These are phyloP conservation scores for Knipowitschia caucasica DNA, from an alignment of 2,797 vertebrate genomes.

Conservation along the genomic window DNA sequence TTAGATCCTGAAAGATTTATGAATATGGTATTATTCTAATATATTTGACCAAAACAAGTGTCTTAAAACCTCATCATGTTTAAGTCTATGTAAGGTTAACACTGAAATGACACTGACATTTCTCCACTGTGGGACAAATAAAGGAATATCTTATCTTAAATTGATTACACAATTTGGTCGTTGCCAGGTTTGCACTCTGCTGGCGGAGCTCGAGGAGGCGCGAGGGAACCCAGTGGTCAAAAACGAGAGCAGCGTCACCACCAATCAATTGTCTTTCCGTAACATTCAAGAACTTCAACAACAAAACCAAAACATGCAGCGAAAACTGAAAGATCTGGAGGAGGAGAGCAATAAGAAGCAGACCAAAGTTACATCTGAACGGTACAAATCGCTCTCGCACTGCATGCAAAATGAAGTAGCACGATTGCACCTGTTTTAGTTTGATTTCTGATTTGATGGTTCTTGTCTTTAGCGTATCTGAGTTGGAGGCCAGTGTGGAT, in stretches of 20 bases:
- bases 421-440: too few species aligned
- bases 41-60: too few species aligned
- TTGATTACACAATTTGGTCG: neutral
- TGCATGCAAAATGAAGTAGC: too few species aligned
- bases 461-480: slow-evolving; percentile 54
- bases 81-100: too few species aligned
- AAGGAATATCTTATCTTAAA: too few species aligned
- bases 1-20: too few species aligned
- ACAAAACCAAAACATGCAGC: slow-evolving; percentile 89
- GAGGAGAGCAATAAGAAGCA: slow-evolving; percentile 84
- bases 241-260: slow-evolving; percentile 82
- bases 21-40: too few species aligned
- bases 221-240: slow-evolving; percentile 85
- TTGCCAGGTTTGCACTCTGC: slow-evolving; percentile 82
- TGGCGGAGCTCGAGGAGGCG: slow-evolving; percentile 91
- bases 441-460: neutral
- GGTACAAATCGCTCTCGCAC: slow-evolving; percentile 62
- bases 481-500: slow-evolving; percentile 80
- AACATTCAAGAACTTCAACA: slow-evolving; percentile 91
- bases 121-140: too few species aligned
- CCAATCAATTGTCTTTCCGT: slow-evolving; percentile 85
- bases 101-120: too few species aligned
- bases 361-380: slow-evolving; percentile 77
- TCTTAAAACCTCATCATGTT: too few species aligned
- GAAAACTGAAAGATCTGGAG: slow-evolving; percentile 83